Evolutionary conservation across 2,113 vertebrate species (phyloP).

Genomic region (Empidonax traillii): DNA sequence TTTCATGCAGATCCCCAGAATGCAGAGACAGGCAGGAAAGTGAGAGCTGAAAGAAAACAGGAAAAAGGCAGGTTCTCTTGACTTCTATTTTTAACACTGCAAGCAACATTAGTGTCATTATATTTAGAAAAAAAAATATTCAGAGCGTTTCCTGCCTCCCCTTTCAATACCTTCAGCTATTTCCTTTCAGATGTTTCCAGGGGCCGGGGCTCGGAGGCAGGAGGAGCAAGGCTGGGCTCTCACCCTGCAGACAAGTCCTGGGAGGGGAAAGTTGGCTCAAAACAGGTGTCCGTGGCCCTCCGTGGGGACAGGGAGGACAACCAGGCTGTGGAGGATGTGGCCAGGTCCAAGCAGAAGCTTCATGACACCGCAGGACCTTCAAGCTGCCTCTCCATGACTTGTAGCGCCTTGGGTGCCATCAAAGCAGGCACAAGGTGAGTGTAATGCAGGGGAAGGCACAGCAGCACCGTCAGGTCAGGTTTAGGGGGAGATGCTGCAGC

Average conservation of each 20-base stretch:
- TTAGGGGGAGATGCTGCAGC: neutral
- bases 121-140: conserved; percentile 51
- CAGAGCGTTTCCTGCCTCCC: conserved; percentile 39
- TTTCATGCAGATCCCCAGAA: conserved; percentile 17
- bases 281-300: neutral
- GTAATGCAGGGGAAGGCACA: neutral
- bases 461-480: rapidly evolving
- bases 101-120: conserved; percentile 44
- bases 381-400: neutral
- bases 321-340: neutral
- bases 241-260: neutral
- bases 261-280: neutral
- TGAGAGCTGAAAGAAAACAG: conserved; percentile 61
- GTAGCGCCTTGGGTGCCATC: neutral
- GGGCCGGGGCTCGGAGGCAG: neutral
- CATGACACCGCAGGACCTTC: neutral
- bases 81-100: conserved; percentile 58
- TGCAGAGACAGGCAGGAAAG: neutral
- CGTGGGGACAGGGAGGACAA: neutral
- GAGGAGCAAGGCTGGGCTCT: neutral
- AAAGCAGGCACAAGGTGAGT: neutral
- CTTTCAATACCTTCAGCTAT: conserved; percentile 59
- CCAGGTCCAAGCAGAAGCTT: neutral
- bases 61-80: conserved; percentile 57
- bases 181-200: conserved; percentile 56